phyloP scores from a whole-genome alignment of 1,140 invertebrate species.

The Drosophila mayri region DNA sequence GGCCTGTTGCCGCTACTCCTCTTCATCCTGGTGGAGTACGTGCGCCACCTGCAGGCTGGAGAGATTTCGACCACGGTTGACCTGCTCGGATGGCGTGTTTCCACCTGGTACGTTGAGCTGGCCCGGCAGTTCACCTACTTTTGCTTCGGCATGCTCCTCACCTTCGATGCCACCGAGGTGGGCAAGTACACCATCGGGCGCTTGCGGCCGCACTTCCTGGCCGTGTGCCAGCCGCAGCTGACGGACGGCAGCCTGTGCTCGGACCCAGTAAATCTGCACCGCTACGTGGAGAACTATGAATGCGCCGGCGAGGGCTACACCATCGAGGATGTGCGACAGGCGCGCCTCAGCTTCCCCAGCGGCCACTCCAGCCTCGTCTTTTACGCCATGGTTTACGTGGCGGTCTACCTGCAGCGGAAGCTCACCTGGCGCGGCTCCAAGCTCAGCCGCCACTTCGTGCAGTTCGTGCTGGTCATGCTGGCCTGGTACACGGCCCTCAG shows the following conservation, averaged over 20 bases:
- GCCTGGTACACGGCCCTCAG: constrained; percentile 79
- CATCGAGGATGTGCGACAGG: constrained; percentile 87
- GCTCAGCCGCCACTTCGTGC: constrained; percentile 90
- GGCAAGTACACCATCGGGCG: constrained; percentile 97
- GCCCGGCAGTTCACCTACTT: constrained; percentile 91
- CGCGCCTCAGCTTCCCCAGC: constrained; percentile 92
- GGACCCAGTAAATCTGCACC: constrained; percentile 86
- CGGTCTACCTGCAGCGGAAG: constrained; percentile 93
- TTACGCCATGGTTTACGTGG: constrained; percentile 91
- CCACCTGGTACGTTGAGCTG: constrained; percentile 89
- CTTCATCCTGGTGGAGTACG: constrained; percentile 66
- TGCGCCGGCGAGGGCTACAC: constrained; percentile 87
- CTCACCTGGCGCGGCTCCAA: constrained; percentile 90
- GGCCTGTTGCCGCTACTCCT: constrained; percentile 86
- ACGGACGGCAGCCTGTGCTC: constrained; percentile 86
- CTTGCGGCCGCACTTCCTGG: constrained; percentile 95
- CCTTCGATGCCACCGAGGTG: constrained; percentile 93
- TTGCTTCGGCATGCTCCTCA: constrained; percentile 92
- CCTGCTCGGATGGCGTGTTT: constrained; percentile 83
- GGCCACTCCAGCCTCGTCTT: constrained; percentile 92
- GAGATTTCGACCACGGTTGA: constrained; percentile 41
- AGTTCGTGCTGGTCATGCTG: constrained; percentile 88
- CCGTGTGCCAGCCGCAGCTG: constrained; percentile 88
- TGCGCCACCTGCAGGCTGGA: constrained; percentile 43
- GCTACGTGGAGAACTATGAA: constrained; percentile 88